Percentiles rank a stretch among this genome's conserved stretches.
phyloP scores from a whole-genome alignment of 2,797 vertebrate genomes.

The Chelmon rostratus region DNA sequence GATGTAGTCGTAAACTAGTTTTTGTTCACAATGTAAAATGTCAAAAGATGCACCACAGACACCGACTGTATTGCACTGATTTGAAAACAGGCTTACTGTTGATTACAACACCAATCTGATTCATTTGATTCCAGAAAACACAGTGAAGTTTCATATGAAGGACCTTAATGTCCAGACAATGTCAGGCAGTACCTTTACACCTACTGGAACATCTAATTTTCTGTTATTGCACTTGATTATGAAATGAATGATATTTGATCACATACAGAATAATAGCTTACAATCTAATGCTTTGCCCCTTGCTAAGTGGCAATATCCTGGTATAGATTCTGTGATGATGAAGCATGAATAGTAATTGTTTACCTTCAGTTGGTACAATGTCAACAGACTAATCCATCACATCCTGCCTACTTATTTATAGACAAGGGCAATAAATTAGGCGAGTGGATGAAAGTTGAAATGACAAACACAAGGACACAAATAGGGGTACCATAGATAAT shows the following conservation, averaged over 20 bases:
- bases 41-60: conserved; percentile 48
- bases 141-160: background rate
- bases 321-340: conserved; percentile 81
- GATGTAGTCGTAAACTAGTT: conserved; percentile 44
- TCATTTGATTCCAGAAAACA: conserved; percentile 10
- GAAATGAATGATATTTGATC: conserved; percentile 74
- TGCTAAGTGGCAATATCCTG: conserved; percentile 82
- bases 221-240: conserved; percentile 38
- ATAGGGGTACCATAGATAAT: conserved; percentile 78
- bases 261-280: conserved; percentile 74
- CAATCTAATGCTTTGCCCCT: conserved; percentile 78
- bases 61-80: conserved; percentile 1
- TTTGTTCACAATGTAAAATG: conserved; percentile 36
- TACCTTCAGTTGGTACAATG: conserved; percentile 83
- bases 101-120: conserved; percentile 21
- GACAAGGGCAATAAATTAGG: conserved; percentile 82
- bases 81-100: conserved; percentile 16
- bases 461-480: conserved; percentile 84
- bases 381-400: conserved; percentile 83
- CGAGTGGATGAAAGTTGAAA: conserved; percentile 81
- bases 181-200: background rate
- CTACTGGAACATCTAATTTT: conserved; percentile 26
- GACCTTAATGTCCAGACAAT: background rate
- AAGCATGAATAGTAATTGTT: conserved; percentile 85
- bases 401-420: conserved; percentile 81